Percentiles rank a stretch among this genome's conserved stretches.
phyloP scores from a whole-genome alignment of 2,797 vertebrate species.

The Streptopelia turtur region DNA sequence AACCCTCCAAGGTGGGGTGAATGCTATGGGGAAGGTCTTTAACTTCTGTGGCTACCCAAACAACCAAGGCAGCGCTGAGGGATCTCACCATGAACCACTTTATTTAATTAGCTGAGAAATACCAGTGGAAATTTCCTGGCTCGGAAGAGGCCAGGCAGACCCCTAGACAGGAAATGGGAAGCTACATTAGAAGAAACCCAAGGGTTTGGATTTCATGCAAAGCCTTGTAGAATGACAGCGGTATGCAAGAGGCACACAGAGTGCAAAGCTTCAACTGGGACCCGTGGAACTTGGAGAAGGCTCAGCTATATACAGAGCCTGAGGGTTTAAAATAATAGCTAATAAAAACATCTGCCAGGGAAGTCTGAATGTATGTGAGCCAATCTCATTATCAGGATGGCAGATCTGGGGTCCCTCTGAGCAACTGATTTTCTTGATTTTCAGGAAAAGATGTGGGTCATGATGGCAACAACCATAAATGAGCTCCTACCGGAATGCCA shows the following conservation, averaged over 20 bases:
- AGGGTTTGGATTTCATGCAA: neutral
- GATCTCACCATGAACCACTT: neutral
- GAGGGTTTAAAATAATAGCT: neutral
- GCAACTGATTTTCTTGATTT: neutral
- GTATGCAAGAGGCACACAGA: neutral
- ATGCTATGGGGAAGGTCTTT: neutral
- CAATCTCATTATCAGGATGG: neutral
- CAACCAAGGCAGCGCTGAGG: neutral
- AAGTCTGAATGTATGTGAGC: neutral
- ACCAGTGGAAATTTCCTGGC: neutral
- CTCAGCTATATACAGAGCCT: neutral
- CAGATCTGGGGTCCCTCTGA: neutral
- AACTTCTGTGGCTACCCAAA: neutral
- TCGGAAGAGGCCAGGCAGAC: neutral
- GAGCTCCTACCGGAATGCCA: neutral
- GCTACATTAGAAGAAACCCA: neutral
- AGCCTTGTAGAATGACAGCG: neutral
- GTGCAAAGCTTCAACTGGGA: neutral
- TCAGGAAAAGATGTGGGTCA: neutral
- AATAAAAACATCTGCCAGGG: neutral
- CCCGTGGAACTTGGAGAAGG: neutral
- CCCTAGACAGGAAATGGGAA: neutral
- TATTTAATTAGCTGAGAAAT: neutral
- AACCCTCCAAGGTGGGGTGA: neutral
- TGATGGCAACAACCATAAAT: neutral